These are phyloP conservation scores for Ganaspis sp. DNA, from an alignment of 1,140 invertebrate species.

Conservation along the genomic window DNA sequence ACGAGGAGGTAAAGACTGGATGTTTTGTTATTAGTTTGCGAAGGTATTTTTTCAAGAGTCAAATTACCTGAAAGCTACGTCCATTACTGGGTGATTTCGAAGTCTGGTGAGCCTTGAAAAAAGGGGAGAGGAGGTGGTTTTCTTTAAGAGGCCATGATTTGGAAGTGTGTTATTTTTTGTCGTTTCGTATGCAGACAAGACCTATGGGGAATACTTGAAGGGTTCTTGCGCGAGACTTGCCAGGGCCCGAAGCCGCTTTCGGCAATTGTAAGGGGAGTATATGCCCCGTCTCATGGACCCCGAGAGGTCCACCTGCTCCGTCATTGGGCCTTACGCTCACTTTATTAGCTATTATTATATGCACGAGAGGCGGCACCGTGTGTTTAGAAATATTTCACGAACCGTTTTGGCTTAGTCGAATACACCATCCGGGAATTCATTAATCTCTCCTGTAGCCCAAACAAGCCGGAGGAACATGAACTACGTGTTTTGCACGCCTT, in stretches of 20 bases:
- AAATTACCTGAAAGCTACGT: not conserved
- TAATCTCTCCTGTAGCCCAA: slow-evolving; percentile 70
- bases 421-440: slow-evolving; percentile 64
- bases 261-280: slow-evolving; percentile 60
- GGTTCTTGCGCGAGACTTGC: slow-evolving; percentile 59
- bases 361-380: slow-evolving; percentile 59
- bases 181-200: slow-evolving; percentile 63
- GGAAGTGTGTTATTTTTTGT: slow-evolving; percentile 64
- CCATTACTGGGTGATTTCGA: not conserved
- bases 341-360: slow-evolving; percentile 76
- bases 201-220: slow-evolving; percentile 43
- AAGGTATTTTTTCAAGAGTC: not conserved
- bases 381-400: slow-evolving; percentile 74
- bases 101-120: not conserved
- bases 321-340: slow-evolving; percentile 66
- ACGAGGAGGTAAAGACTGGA: not conserved
- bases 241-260: slow-evolving; percentile 59
- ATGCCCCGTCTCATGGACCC: slow-evolving; percentile 52
- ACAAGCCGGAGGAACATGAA: slow-evolving; percentile 58
- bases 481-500: slow-evolving; percentile 28
- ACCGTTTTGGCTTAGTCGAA: slow-evolving; percentile 60
- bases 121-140: slow-evolving; percentile 34
- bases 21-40: not conserved
- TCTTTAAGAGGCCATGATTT: slow-evolving; percentile 59
- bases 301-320: slow-evolving; percentile 66